These are phyloP conservation scores for Pica pica DNA, from an alignment of 2,113 vertebrate species.

Conservation along the genomic window DNA sequence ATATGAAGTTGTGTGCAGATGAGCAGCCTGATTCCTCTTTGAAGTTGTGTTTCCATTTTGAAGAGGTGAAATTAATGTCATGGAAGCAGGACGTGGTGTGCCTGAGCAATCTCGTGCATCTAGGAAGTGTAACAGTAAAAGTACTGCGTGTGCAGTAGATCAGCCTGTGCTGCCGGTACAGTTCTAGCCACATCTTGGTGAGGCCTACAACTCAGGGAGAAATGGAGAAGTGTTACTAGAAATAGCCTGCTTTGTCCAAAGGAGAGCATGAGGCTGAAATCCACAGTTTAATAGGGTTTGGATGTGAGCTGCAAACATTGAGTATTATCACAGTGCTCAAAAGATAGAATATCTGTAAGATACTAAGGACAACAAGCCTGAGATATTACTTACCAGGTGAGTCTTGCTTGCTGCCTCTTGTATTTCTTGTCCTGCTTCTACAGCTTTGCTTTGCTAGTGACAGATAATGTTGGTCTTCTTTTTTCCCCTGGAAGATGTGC, in stretches of 20 bases:
- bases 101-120: background rate
- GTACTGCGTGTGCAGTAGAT: background rate
- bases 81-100: background rate
- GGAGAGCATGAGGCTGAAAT: background rate
- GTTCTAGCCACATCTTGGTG: background rate
- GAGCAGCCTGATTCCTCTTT: background rate
- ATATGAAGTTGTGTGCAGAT: background rate
- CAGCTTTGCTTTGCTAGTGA: background rate
- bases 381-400: background rate
- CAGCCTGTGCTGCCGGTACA: rapidly evolving
- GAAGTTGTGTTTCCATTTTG: background rate
- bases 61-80: constrained; percentile 11
- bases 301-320: background rate
- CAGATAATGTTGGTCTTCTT: background rate
- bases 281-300: background rate
- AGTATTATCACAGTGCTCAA: background rate
- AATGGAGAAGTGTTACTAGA: background rate
- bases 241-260: background rate
- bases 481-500: background rate
- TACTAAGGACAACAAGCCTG: background rate
- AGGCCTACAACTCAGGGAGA: background rate
- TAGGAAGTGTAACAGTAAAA: background rate
- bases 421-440: background rate
- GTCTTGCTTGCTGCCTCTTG: background rate
- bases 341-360: background rate